Evolutionary conservation across 2,113 vertebrate genomes (phyloP).

Genomic region (Fulica atra): DNA sequence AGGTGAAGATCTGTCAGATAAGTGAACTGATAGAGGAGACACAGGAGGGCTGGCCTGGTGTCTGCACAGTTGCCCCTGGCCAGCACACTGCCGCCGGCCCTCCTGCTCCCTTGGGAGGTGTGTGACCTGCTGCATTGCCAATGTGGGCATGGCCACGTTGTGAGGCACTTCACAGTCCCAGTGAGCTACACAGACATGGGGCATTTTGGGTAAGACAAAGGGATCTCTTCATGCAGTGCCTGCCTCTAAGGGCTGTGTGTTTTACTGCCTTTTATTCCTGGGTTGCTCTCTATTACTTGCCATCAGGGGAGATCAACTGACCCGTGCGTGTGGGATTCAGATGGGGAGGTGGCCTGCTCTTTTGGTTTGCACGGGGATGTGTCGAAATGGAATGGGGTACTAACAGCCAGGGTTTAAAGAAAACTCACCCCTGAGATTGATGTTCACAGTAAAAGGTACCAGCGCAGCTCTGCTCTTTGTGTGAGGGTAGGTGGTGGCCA

Average conservation of each 20-base stretch:
- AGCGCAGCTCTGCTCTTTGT: not conserved
- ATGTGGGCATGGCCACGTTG: not conserved
- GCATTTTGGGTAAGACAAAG: not conserved
- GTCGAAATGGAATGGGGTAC: not conserved
- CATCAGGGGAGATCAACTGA: not conserved
- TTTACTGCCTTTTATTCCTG: not conserved
- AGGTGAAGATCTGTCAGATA: not conserved
- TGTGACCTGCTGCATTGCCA: not conserved
- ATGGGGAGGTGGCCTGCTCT: not conserved
- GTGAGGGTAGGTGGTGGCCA: not conserved
- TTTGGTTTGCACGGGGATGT: not conserved
- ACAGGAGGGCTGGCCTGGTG: not conserved
- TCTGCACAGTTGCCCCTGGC: not conserved
- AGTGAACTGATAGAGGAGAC: too few relatives aligned
- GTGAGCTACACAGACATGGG: not conserved
- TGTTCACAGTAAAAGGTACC: not conserved
- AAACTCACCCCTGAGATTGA: not conserved
- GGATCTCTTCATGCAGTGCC: not conserved
- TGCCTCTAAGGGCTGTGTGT: not conserved
- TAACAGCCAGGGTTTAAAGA: not conserved
- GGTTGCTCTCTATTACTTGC: not conserved
- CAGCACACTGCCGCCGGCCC: too few relatives aligned
- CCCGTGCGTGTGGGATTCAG: accelerated
- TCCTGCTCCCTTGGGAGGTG: too few relatives aligned
- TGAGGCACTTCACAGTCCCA: not conserved